Conservation (phyloP, 2,113 vertebrate genomes). For the Beaufortia kweichowensis region DNA sequence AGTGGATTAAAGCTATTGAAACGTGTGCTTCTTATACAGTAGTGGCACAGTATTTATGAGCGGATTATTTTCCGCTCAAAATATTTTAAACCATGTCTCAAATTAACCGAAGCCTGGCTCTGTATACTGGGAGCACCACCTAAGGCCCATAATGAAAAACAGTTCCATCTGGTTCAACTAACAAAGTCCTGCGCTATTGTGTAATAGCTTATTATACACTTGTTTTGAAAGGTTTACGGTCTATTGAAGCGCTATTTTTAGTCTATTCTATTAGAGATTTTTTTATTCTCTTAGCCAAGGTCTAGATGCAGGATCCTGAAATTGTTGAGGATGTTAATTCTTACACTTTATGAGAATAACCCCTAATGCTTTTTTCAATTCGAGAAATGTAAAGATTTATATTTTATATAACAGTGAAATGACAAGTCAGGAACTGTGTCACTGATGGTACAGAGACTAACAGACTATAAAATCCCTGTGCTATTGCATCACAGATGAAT, state of each 20-base stretch:
- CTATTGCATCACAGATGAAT: conserved; percentile 48
- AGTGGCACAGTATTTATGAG: conserved; percentile 62
- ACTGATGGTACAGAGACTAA: conserved; percentile 27
- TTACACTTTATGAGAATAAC: conserved; percentile 14
- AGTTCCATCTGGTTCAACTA: conserved; percentile 56
- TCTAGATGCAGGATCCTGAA: neutral
- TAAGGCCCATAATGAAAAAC: conserved; percentile 64
- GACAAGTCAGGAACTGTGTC: neutral
- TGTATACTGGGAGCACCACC: conserved; percentile 46
- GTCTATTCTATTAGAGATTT: conserved; percentile 45
- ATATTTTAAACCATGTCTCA: conserved; percentile 63
- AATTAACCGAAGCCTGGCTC: conserved; percentile 56
- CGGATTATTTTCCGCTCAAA: conserved; percentile 59
- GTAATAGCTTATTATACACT: conserved; percentile 59
- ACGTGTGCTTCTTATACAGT: conserved; percentile 55
- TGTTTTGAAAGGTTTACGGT: conserved; percentile 64
- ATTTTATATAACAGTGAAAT: too few relatives aligned
- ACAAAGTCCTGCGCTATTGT: conserved; percentile 61
- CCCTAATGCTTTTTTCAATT: neutral
- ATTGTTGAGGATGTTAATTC: neutral
- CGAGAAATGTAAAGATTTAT: too few relatives aligned
- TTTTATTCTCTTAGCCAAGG: conserved; percentile 35
- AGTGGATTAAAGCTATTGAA: neutral
- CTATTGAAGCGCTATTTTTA: conserved; percentile 67
- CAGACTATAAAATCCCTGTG: conserved; percentile 37